These are phyloP conservation scores for Aphidoletes aphidimyza DNA, from an alignment of 2,888 invertebrate species.

Conservation along the genomic window DNA sequence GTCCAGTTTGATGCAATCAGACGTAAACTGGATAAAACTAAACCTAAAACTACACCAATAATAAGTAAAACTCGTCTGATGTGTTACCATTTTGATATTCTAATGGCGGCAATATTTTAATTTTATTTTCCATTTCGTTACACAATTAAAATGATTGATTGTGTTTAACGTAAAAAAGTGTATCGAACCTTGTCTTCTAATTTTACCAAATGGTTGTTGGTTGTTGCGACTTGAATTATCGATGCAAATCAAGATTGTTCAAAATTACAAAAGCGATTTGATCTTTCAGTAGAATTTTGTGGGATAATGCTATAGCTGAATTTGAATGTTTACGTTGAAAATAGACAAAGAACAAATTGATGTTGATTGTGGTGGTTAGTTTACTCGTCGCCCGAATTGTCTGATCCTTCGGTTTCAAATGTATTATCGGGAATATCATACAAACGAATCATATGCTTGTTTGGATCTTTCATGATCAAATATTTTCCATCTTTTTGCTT, in stretches of 20 bases:
- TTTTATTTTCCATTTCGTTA: constrained; percentile 34
- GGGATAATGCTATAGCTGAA: no score
- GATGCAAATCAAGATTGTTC: no score
- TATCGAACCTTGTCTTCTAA: not conserved
- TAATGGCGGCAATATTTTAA: not conserved
- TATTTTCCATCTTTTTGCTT: constrained; percentile 97
- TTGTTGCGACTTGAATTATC: no score
- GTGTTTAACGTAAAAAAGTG: constrained; percentile 17
- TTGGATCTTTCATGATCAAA: constrained; percentile 98
- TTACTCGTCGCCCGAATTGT: constrained; percentile 67
- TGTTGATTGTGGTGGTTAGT: not conserved
- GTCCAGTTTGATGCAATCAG: no score
- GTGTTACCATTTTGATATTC: not conserved
- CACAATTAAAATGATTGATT: not conserved
- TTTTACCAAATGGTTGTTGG: not conserved
- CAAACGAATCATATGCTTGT: constrained; percentile 96
- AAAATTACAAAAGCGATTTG: not conserved
- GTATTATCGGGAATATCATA: constrained; percentile 99
- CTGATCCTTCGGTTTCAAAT: constrained; percentile 97
- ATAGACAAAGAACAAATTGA: not conserved
- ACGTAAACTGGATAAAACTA: no score
- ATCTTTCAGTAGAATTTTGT: not conserved
- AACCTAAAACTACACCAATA: not conserved
- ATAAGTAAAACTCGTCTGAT: not conserved
- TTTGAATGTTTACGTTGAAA: no score